A percentile compares a stretch with the other conserved stretches of the same genome.
These are phyloP conservation scores for Australoheros facetus DNA, from an alignment of 2,797 vertebrate genomes.

Conservation along the genomic window DNA sequence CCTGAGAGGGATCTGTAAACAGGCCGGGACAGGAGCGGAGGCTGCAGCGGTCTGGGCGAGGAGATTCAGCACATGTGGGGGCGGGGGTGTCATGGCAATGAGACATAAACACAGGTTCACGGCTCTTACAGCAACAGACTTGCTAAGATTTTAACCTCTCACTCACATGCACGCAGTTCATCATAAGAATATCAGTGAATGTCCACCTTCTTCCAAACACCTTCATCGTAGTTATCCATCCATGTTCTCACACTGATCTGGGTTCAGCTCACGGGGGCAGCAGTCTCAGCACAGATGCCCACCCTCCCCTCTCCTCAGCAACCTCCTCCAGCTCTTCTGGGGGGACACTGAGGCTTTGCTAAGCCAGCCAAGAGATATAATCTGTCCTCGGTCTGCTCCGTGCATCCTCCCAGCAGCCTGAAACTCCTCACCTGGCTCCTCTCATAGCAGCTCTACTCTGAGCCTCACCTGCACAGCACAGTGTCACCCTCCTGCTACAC, in stretches of 20 bases:
- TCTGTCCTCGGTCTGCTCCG: neutral
- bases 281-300: neutral
- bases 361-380: neutral
- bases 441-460: neutral
- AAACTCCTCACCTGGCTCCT: neutral
- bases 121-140: neutral
- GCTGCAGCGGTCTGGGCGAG: constrained; percentile 35
- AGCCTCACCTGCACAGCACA: neutral
- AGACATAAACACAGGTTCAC: constrained; percentile 51
- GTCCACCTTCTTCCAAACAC: neutral
- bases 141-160: constrained; percentile 17
- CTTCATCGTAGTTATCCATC: neutral
- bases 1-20: constrained; percentile 70
- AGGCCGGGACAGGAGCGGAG: constrained; percentile 58
- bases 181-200: neutral
- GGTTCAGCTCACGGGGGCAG: neutral
- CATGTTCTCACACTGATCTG: neutral
- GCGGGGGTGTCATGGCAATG: constrained; percentile 53
- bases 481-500: neutral
- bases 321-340: neutral
- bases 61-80: constrained; percentile 63
- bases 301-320: neutral
- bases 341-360: neutral
- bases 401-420: neutral
- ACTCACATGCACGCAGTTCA: neutral